Evolutionary conservation across 2,797 vertebrate species (phyloP).

Genomic region (Pterois miles): DNA sequence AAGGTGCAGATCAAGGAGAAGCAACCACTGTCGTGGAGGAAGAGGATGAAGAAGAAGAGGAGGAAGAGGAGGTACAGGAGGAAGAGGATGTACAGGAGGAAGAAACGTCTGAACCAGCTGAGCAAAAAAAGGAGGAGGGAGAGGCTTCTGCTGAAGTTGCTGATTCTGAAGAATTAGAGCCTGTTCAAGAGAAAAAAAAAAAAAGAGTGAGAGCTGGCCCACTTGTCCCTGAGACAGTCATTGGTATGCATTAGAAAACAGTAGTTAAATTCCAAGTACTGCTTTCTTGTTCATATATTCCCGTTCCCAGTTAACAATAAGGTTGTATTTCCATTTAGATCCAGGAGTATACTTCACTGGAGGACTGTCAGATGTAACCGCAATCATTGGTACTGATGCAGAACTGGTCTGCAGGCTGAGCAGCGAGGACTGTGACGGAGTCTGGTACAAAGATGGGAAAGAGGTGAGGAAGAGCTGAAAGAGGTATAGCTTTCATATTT

Average conservation of each 20-base stretch:
- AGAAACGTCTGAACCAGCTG: not conserved
- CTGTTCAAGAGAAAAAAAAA: constrained; percentile 58
- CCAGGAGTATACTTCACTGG: constrained; percentile 81
- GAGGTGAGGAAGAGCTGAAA: constrained; percentile 78
- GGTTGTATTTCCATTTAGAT: constrained; percentile 57
- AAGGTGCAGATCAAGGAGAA: not conserved
- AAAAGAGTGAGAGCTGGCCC: constrained; percentile 74
- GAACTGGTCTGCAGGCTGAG: constrained; percentile 86
- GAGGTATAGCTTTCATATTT: not conserved
- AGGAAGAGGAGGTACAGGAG: not conserved
- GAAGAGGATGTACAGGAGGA: not conserved
- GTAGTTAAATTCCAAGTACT: not conserved
- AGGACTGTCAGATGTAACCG: constrained; percentile 81
- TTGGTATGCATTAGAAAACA: constrained; percentile 57
- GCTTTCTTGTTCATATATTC: not conserved
- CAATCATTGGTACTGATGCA: constrained; percentile 80
- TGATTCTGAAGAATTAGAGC: constrained; percentile 41
- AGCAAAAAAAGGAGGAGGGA: constrained; percentile 9
- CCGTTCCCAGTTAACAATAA: not conserved
- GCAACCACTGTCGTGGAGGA: not conserved
- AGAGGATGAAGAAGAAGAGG: not conserved
- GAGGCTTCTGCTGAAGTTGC: constrained; percentile 6
- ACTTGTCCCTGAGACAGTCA: constrained; percentile 77
- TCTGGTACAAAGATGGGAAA: constrained; percentile 90
- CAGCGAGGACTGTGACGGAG: constrained; percentile 80